Percentiles rank a stretch among this genome's conserved stretches.
Conservation (phyloP, 2,888 invertebrate species). For the Trichopoda pennipes region DNA sequence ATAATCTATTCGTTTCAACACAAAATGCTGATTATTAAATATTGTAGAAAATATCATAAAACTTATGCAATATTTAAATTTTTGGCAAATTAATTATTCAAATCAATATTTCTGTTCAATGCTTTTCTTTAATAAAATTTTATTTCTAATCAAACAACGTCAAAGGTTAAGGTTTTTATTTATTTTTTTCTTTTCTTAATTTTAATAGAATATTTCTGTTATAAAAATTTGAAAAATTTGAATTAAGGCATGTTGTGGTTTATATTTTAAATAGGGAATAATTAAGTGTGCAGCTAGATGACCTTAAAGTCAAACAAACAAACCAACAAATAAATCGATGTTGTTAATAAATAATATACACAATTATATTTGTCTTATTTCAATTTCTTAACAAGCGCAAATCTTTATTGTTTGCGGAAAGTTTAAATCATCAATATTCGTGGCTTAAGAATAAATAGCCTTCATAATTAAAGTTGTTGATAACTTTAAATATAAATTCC, state of each 20-base stretch:
- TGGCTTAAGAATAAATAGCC: no score
- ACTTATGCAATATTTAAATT: constrained; percentile 35
- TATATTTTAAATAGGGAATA: neutral
- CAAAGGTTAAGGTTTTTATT: constrained; percentile 52
- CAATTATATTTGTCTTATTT: no score
- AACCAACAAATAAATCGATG: neutral
- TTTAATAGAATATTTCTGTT: constrained; percentile 6
- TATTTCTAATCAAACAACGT: constrained; percentile 19
- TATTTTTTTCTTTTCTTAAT: neutral
- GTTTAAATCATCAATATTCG: no score
- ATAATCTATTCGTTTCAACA: constrained; percentile 12
- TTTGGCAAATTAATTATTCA: constrained; percentile 33
- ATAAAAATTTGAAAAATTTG: neutral
- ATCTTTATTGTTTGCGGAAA: no score
- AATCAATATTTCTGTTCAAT: constrained; percentile 9
- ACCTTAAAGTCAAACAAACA: neutral
- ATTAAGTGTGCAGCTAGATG: neutral
- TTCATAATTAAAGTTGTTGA: no score
- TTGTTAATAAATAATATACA: constrained; percentile 3
- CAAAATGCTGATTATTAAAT: neutral
- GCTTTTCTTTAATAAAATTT: constrained; percentile 27
- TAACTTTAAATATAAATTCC: no score
- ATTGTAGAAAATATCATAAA: constrained; percentile 14
- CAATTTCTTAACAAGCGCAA: no score
- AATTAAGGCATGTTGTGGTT: neutral